Base-by-base conservation (phyloP, 2,797 vertebrate genomes). In the Chiropotes sagulatus region DNA sequence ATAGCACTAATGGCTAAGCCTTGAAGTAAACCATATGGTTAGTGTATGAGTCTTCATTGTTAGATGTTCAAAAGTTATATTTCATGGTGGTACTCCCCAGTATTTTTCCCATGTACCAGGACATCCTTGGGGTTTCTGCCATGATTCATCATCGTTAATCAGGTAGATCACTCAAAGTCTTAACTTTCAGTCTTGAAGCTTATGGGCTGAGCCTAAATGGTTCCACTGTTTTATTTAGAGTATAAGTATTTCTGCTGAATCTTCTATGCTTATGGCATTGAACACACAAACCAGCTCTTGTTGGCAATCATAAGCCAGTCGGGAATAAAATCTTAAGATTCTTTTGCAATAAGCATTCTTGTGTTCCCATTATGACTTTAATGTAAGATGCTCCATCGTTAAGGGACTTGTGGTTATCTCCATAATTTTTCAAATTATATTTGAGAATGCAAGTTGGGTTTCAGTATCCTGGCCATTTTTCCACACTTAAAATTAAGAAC, bases 151-250 rank as follows among this genome's bases (percentile, higher is more conserved):
- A 84, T 89, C 0, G 0, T 84, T 88, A 92, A 97, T 89, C 10
- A 7, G 67, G 83, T 22, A 20, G 20, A 80, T 86, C 39, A 41
- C 13, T 79, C 26, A 90, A 85, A 93, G 61, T 20, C 61, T 94
- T 97, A 88, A n/a, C 90, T 89, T 90, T 48, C 97, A 98, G 83
- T 36, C 28, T 9, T 96, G 95, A 93, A 95, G 58, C 85, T 96
- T 75, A 78, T 54, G 82, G 44, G 41, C 44, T 94, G 73, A 93
- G 61, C 82, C 50, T 92, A 67, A 97, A 94, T 94, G 73, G 28
- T 93, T 57, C 93, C 78, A 64, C 67, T 83, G 33, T 78, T 76
- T 78, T 33, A n/a, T 97, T 90, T 97, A 97, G n/a, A 33, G 72
- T 97, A 36, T 50, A 94, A 44, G 52, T 95, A 92, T 95, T 92